Evolutionary conservation across 1,140 invertebrate species (phyloP).

Genomic region (Arion vulgaris): DNA sequence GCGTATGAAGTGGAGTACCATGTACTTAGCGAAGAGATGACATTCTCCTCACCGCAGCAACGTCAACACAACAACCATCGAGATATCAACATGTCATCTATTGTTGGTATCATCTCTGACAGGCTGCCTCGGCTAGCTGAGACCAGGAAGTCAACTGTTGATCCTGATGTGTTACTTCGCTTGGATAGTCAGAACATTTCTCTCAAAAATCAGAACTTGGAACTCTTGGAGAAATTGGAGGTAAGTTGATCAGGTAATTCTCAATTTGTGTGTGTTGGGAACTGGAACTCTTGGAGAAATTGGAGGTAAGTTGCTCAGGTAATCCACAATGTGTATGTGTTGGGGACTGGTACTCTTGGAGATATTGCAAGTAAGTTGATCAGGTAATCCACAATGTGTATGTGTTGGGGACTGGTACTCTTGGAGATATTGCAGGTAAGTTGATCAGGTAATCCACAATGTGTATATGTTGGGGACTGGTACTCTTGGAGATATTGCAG

Average conservation of each 20-base stretch:
- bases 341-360: too few species aligned
- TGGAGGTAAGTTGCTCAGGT: conserved; percentile 56
- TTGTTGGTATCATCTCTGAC: neutral
- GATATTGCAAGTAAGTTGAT: too few species aligned
- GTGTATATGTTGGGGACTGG: too few species aligned
- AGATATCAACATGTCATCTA: neutral
- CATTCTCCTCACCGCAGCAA: conserved; percentile 52
- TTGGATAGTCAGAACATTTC: conserved; percentile 69
- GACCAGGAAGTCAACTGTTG: neutral
- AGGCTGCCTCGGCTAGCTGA: neutral
- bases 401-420: too few species aligned
- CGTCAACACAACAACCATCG: neutral
- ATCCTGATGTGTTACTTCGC: conserved; percentile 53
- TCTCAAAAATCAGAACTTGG: conserved; percentile 73
- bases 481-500: too few species aligned
- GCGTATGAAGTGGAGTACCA: conserved; percentile 96
- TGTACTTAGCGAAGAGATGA: conserved; percentile 92
- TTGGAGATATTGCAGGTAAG: too few species aligned
- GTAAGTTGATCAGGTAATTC: neutral
- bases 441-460: too few species aligned
- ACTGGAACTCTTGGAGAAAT: conserved; percentile 71
- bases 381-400: too few species aligned
- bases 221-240: conserved; percentile 73
- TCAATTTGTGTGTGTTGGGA: too few species aligned
- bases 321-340: too few species aligned